phyloP scores from a whole-genome alignment of 2,888 invertebrate species.

The Lochmaea capreae region DNA sequence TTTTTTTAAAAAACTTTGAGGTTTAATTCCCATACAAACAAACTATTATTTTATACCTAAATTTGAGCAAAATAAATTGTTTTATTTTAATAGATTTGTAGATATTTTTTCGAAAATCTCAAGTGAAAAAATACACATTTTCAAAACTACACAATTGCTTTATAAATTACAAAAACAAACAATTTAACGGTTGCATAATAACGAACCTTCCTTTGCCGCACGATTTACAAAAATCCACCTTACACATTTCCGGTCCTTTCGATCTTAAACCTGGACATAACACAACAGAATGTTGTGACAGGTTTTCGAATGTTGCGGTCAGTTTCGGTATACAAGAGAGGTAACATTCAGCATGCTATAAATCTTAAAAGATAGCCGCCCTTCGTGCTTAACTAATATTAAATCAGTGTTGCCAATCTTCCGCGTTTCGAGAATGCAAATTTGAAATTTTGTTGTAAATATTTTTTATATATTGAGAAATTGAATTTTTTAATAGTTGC shows the following conservation, averaged over 20 bases:
- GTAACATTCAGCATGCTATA: slow-evolving; percentile 51
- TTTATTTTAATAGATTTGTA: too few species aligned
- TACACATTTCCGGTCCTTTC: slow-evolving; percentile 53
- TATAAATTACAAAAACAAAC: background rate
- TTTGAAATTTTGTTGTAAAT: background rate
- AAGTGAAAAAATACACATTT: background rate
- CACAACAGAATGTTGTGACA: slow-evolving; percentile 58
- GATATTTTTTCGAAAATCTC: too few species aligned
- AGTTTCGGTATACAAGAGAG: slow-evolving; percentile 47
- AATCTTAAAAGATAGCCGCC: slow-evolving; percentile 43
- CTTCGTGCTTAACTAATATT: background rate
- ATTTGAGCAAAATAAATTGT: too few species aligned
- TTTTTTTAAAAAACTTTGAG: too few species aligned
- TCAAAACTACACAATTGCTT: background rate
- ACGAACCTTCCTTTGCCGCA: slow-evolving; percentile 38
- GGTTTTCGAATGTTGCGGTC: slow-evolving; percentile 58
- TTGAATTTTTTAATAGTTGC: too few species aligned
- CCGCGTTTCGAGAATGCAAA: background rate
- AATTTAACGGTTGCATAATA: slow-evolving; percentile 21
- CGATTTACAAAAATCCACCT: slow-evolving; percentile 53
- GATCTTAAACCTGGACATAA: slow-evolving; percentile 50
- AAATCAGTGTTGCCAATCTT: slow-evolving; percentile 28
- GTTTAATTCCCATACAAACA: too few species aligned
- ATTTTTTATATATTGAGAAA: too few species aligned
- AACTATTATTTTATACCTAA: background rate